Evolutionary conservation across 2,113 vertebrate species (phyloP), one percentile per base, ranked within the genome.

Genomic region (Podilymbus podiceps): DNA sequence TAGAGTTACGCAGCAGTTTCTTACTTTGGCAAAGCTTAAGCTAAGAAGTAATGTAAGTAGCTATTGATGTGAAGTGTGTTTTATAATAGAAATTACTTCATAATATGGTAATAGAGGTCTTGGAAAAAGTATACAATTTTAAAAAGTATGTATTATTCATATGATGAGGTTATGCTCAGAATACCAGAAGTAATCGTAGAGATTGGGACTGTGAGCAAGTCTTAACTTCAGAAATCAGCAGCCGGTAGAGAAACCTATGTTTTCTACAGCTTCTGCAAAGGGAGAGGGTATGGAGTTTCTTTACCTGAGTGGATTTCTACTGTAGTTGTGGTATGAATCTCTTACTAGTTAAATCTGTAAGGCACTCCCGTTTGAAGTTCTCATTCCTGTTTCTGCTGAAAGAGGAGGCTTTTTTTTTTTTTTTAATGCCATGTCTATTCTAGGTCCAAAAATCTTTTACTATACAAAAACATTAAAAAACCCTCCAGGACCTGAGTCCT

Each of bases 51-150:
- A 81, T 40, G 11, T n/a, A 85, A 92, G 40, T 58, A 82, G 62
- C 24, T 97, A 92, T 96, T 92, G 97, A 95, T 93, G 79, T 87
- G 80, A 56, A 89, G 38, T 15, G 30, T 79, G 47, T 72, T 71
- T 77, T 89, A 58, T 46, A 87, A 79, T 40, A 93, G 73, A 53
- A 73, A 82, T 97, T 18, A 95, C 69, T 46, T 92, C 80, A 85
- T 91, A 55, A 28, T 27, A 18, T 62, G 79, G 47, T 74, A 87
- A 75, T 35, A 28, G 52, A 85, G 46, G 28, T 81, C 92, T 82
- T 91, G 76, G 74, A 10, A 50, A 64, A 92, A 75, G 19, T 53
- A 68, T 81, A 47, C 59, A 38, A 40, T 62, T 40, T 1, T 0
- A 18, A 49, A 27, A 44, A 40, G 5, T 50, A 67, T 95, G 1